phyloP scores from a whole-genome alignment of 2,888 invertebrate species.

The Carpatolechia fugitivella region DNA sequence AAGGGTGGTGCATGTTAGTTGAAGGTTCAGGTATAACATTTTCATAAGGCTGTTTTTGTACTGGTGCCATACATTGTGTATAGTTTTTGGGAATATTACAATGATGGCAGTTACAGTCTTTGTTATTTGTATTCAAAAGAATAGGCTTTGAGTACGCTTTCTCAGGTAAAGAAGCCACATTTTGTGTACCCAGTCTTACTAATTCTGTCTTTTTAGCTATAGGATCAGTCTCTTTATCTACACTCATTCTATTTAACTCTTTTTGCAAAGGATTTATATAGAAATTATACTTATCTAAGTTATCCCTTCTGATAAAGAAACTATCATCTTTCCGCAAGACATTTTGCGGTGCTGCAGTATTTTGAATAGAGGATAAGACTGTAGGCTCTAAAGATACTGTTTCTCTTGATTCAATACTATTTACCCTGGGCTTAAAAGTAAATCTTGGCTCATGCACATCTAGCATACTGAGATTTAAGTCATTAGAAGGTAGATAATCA shows the following conservation, averaged over 20 bases:
- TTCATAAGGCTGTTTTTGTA: not conserved
- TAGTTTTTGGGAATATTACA: conserved; percentile 35
- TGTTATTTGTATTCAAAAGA: conserved; percentile 14
- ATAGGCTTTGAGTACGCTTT: not conserved
- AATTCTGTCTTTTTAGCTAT: conserved; percentile 42
- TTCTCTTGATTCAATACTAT: conserved; percentile 12
- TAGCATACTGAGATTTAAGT: conserved; percentile 63
- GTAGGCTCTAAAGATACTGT: conserved; percentile 18
- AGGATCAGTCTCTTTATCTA: conserved; percentile 58
- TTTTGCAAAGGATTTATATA: conserved; percentile 35
- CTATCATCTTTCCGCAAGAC: conserved; percentile 44
- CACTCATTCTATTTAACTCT: conserved; percentile 38
- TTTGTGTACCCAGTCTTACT: conserved; percentile 21
- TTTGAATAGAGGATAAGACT: conserved; percentile 39
- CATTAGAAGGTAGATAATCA: conserved; percentile 52
- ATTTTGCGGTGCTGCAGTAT: conserved; percentile 39
- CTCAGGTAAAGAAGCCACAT: not conserved
- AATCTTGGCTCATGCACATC: conserved; percentile 34
- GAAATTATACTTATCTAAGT: conserved; percentile 38
- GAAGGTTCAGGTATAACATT: not conserved
- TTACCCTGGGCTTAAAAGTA: not conserved
- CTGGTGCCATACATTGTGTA: not conserved
- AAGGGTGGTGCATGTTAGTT: conserved; percentile 20
- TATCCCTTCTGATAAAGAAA: conserved; percentile 59
- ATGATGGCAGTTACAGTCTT: conserved; percentile 53